Base-by-base conservation (phyloP, 2,888 invertebrate genomes). In the Drosophila seclusa region DNA sequence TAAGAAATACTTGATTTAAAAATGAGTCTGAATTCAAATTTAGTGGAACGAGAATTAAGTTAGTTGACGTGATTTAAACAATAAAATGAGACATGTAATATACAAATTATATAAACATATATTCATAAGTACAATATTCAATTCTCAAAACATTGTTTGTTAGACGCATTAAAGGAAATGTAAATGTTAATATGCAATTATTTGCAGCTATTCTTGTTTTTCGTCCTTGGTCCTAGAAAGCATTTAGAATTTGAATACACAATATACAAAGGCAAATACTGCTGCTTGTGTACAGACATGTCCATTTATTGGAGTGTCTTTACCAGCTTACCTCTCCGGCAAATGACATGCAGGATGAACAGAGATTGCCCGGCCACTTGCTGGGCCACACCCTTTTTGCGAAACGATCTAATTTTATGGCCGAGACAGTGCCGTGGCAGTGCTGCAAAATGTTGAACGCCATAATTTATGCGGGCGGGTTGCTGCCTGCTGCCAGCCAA, bases 381-480 rank as follows among this genome's bases (percentile, higher is more conserved):
- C 54, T 53, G 60, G 42, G 68, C 69, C 77, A 71, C 75, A 85
- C 71, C 77, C 75, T 82, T 86, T 79, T 57, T 29, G 40, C 6
- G 21, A 53, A 85, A 73, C 82, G 73, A 73, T 85, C 83, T 82
- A 82, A 68, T 78, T 68, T 80, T 78, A 78, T 83, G 83, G 73
- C 62, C 62, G 68, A 71, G 68, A 65, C 80, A 71, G 79, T 40
- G 58, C 32, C 65, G 59, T 68, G 71, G 67, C 69, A 61, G 68
- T 72, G 78, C 53, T 63, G 68, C 65, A 57, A 69, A 73, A 78
- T 80, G 81, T 75, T 68, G 67, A 71, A 68, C 53, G 68, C 61
- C 69, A 75, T 87, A 87, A 87, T 87, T 87, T 87, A 87, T 87
- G 89, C 87, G 83, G 88, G 77, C 76, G 79, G 88, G 77, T 67